These are phyloP conservation scores for Drosophila dunni DNA, from an alignment of 1,140 invertebrate species.

Conservation along the genomic window DNA sequence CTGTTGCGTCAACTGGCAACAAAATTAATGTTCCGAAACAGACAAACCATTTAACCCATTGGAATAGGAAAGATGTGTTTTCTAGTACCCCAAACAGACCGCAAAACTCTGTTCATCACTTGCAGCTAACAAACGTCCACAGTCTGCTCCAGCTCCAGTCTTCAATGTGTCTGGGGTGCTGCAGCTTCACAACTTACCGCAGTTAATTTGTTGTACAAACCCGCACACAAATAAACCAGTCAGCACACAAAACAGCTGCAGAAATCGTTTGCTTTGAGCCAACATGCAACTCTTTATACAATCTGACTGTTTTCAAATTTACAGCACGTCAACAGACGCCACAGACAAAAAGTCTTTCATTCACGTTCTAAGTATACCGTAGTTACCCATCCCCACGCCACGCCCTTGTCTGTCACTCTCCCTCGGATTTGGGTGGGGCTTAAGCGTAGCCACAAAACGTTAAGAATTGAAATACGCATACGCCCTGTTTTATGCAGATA, in stretches of 20 bases:
- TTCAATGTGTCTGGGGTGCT: not conserved
- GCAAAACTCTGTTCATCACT: constrained; percentile 64
- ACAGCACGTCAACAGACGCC: constrained; percentile 69
- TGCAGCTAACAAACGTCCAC: constrained; percentile 65
- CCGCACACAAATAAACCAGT: constrained; percentile 77
- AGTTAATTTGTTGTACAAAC: constrained; percentile 78
- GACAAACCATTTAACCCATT: constrained; percentile 52
- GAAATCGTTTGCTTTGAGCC: constrained; percentile 75
- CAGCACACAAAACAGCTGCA: constrained; percentile 56
- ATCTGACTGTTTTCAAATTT: constrained; percentile 74
- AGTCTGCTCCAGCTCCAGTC: not conserved
- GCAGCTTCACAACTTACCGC: constrained; percentile 52
- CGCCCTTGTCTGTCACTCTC: not conserved
- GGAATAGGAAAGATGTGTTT: constrained; percentile 7
- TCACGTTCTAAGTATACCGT: too few species aligned
- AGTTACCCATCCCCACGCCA: not conserved
- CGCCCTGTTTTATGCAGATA: constrained; percentile 32
- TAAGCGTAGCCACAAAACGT: constrained; percentile 60
- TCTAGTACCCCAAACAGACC: constrained; percentile 46
- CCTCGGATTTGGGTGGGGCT: constrained; percentile 5
- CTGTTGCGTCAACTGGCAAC: constrained; percentile 30
- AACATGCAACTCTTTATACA: constrained; percentile 73
- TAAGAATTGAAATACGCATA: constrained; percentile 60
- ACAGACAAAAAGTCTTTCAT: not conserved
- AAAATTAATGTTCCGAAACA: constrained; percentile 57